Evolutionary conservation across 2,888 invertebrate species (phyloP).

Genomic region (Caradrina clavipalpis): DNA sequence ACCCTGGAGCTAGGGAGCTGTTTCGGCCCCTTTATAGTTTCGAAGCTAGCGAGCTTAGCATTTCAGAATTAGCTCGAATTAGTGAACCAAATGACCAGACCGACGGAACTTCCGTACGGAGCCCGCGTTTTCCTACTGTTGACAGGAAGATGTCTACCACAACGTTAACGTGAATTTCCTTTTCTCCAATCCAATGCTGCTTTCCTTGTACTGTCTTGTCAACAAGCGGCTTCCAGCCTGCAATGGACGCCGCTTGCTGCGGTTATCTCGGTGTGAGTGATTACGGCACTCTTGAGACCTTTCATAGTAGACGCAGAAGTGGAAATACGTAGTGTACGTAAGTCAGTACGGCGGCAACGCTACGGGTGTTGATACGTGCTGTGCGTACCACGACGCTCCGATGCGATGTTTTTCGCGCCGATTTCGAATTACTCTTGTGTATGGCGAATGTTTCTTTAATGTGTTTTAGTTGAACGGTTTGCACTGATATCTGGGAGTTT

Average conservation of each 20-base stretch:
- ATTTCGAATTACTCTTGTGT: slow-evolving; percentile 65
- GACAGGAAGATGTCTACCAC: slow-evolving; percentile 72
- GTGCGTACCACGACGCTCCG: slow-evolving; percentile 51
- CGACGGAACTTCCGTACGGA: slow-evolving; percentile 69
- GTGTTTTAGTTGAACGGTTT: slow-evolving; percentile 73
- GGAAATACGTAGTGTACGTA: slow-evolving; percentile 60
- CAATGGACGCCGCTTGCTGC: slow-evolving; percentile 61
- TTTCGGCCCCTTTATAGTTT: slow-evolving; percentile 55
- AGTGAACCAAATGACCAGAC: slow-evolving; percentile 79
- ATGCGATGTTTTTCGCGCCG: slow-evolving; percentile 78
- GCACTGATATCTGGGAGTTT: slow-evolving; percentile 48
- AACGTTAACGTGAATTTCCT: slow-evolving; percentile 55
- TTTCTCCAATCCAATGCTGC: slow-evolving; percentile 33
- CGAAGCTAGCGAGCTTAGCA: slow-evolving; percentile 61
- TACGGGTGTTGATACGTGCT: slow-evolving; percentile 72
- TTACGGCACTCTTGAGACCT: slow-evolving; percentile 50
- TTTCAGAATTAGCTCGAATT: slow-evolving; percentile 78
- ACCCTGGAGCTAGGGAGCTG: slow-evolving; percentile 41
- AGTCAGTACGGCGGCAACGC: slow-evolving; percentile 82
- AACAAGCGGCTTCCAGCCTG: slow-evolving; percentile 26
- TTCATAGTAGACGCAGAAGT: slow-evolving; percentile 48
- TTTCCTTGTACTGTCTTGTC: not conserved
- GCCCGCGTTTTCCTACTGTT: slow-evolving; percentile 77
- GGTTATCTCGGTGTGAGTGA: slow-evolving; percentile 44
- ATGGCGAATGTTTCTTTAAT: slow-evolving; percentile 72